Evolutionary conservation across 1,140 invertebrate genomes (phyloP).

Genomic region (Drosophila repletoides): DNA sequence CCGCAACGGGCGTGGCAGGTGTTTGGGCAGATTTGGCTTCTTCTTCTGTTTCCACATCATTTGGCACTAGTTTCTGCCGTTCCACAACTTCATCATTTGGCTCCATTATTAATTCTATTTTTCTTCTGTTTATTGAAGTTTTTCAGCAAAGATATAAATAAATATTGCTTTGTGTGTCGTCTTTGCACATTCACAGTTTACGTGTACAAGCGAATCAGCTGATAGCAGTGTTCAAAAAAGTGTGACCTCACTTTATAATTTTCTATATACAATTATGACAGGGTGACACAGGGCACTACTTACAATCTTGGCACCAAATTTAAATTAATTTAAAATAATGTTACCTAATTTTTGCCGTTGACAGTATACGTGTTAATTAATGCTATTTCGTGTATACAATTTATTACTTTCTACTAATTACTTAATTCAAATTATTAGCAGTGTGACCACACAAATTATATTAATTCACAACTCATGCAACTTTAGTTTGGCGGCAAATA

Average conservation of each 20-base stretch:
- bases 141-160: conserved; percentile 1
- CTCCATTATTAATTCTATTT: conserved; percentile 53
- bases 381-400: no score
- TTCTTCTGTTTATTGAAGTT: conserved; percentile 15
- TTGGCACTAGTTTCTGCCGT: conserved; percentile 76
- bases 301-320: conserved; percentile 2
- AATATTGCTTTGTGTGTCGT: conserved; percentile 59
- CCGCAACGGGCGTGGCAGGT: conserved; percentile 66
- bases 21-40: conserved; percentile 80
- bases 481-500: not conserved
- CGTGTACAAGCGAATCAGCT: conserved; percentile 25
- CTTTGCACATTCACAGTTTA: conserved; percentile 11
- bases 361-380: no score
- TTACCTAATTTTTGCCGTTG: no score
- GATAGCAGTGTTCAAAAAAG: not conserved
- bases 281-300: not conserved
- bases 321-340: conserved; percentile 8
- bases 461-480: no score
- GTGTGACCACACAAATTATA: no score
- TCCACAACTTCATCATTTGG: conserved; percentile 81
- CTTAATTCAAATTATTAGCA: no score
- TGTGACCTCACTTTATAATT: not conserved
- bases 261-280: no score
- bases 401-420: no score
- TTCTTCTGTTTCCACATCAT: conserved; percentile 76